Conservation (phyloP, 2,797 vertebrate species). For the Agapornis canus region DNA sequence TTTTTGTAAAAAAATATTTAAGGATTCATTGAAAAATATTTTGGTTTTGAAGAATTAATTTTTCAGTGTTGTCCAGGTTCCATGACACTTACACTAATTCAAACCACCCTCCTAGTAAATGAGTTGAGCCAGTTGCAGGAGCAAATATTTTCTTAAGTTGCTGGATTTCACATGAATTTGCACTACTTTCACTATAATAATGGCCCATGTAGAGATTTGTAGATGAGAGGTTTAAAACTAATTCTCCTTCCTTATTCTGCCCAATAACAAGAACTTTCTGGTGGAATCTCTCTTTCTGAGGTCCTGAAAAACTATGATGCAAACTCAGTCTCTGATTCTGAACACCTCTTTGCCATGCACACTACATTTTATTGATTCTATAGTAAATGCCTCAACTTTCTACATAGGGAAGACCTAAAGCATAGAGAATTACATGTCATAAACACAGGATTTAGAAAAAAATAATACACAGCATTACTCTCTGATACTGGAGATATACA, state of each 20-base stretch:
- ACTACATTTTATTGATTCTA: neutral
- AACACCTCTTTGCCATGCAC: neutral
- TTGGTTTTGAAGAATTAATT: neutral
- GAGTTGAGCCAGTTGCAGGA: neutral
- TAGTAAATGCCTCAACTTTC: neutral
- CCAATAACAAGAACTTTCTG: neutral
- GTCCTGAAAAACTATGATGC: neutral
- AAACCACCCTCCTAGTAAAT: neutral
- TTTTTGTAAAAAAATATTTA: neutral
- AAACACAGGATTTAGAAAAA: neutral
- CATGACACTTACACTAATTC: neutral
- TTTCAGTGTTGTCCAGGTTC: neutral
- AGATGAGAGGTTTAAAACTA: neutral
- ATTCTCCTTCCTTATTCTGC: neutral
- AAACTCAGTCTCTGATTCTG: neutral
- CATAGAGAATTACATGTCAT: neutral
- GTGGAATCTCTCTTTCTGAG: neutral
- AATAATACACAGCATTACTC: neutral
- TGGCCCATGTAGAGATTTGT: neutral
- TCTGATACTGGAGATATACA: neutral
- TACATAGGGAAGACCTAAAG: neutral
- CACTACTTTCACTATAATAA: neutral
- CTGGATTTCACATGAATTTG: neutral
- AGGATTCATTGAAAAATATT: neutral
- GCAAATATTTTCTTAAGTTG: neutral